Conservation (phyloP, 2,797 vertebrate species). For the Pempheris klunzingeri region DNA sequence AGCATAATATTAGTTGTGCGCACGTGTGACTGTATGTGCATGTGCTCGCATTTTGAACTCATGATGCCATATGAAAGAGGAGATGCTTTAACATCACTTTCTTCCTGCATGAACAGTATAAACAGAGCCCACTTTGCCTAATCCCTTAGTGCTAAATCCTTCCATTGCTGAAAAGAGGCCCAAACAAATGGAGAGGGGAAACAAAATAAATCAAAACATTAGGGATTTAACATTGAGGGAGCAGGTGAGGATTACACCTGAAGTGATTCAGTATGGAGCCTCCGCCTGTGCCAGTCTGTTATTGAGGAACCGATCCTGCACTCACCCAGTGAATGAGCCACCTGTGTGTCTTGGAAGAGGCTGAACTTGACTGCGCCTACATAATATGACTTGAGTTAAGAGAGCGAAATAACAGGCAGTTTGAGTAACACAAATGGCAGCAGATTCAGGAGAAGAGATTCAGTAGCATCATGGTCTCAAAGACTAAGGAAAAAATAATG, state of each 20-base stretch:
- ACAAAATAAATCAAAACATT: slow-evolving; percentile 71
- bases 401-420: slow-evolving; percentile 36
- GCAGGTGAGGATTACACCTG: slow-evolving; percentile 75
- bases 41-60: slow-evolving; percentile 23
- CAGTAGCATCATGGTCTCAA: slow-evolving; percentile 19
- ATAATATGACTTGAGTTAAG: slow-evolving; percentile 34
- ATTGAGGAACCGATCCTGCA: slow-evolving; percentile 42
- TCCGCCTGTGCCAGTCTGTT: slow-evolving; percentile 48
- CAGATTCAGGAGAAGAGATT: slow-evolving; percentile 9
- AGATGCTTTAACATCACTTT: slow-evolving; percentile 53
- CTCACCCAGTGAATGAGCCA: slow-evolving; percentile 62
- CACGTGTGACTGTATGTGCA: slow-evolving; percentile 9
- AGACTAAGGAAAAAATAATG: slow-evolving; percentile 4
- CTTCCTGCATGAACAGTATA: slow-evolving; percentile 49
- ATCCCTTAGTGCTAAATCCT: slow-evolving; percentile 68
- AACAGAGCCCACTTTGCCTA: slow-evolving; percentile 62
- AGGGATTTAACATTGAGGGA: slow-evolving; percentile 50
- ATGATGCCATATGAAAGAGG: slow-evolving; percentile 12
- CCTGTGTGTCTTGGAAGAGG: slow-evolving; percentile 57
- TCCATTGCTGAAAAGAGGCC: slow-evolving; percentile 57
- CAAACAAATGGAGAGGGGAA: slow-evolving; percentile 62
- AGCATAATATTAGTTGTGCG: slow-evolving; percentile 13
- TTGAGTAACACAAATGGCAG: slow-evolving; percentile 17
- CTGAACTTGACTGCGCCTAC: slow-evolving; percentile 15
- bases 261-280: slow-evolving; percentile 53